Evolutionary conservation across 1,140 invertebrate species (phyloP).

Genomic region (Drosophila sechellia): DNA sequence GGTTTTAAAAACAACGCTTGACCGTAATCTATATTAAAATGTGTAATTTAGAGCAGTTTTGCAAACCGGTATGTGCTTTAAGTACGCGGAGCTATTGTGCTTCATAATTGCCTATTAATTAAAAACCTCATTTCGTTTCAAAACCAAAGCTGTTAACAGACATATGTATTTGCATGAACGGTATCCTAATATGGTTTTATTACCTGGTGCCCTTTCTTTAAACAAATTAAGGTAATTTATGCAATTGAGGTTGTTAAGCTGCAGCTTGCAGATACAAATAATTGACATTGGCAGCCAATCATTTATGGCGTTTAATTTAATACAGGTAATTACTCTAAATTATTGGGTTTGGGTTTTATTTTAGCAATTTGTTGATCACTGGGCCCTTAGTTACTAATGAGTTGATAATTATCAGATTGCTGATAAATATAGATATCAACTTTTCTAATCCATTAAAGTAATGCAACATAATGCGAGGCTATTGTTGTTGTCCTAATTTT

Average conservation of each 20-base stretch:
- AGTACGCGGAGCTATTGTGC: slow-evolving; percentile 34
- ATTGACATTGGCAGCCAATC: background rate
- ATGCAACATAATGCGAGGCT: slow-evolving; percentile 1
- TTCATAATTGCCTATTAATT: slow-evolving; percentile 37
- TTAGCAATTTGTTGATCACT: background rate
- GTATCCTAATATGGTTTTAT: background rate
- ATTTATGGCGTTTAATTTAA: background rate
- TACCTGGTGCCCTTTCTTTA: background rate
- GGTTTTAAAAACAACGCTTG: slow-evolving; percentile 54
- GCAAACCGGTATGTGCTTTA: slow-evolving; percentile 53
- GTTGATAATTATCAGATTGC: background rate
- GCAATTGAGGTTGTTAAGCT: background rate
- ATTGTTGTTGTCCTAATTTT: background rate
- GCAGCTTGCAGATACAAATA: slow-evolving; percentile 2
- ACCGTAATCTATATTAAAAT: slow-evolving; percentile 68
- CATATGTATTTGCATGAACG: background rate
- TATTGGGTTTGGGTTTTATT: background rate
- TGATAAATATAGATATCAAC: slow-evolving; percentile 12
- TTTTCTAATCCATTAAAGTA: background rate
- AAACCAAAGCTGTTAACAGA: slow-evolving; percentile 6
- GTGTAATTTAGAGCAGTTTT: slow-evolving; percentile 46
- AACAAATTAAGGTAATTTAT: slow-evolving; percentile 4
- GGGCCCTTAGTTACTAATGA: background rate
- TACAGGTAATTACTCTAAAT: background rate
- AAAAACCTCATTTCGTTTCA: slow-evolving; percentile 17